Evolutionary conservation across 1,140 invertebrate genomes (phyloP).

Genomic region (Nephotettix cincticeps): DNA sequence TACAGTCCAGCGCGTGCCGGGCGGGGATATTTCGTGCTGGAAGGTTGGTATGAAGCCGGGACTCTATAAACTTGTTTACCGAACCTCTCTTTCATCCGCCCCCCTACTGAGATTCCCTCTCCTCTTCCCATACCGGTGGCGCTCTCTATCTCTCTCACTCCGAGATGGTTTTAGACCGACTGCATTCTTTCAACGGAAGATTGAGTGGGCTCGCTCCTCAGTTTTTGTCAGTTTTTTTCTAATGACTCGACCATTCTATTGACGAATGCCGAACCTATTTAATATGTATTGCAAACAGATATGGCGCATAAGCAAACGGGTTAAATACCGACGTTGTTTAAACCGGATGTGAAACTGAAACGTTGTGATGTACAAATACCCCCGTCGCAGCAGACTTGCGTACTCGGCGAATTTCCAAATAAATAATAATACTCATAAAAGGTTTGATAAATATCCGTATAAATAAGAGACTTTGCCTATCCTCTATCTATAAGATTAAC

Average conservation of each 20-base stretch:
- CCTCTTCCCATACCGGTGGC: background rate
- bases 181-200: slow-evolving; percentile 10
- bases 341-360: too few species aligned
- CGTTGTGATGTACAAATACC: too few species aligned
- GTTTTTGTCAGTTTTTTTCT: slow-evolving; percentile 6
- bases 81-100: slow-evolving; percentile 2
- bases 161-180: slow-evolving; percentile 3
- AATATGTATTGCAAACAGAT: background rate
- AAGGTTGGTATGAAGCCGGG: background rate
- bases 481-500: too few species aligned
- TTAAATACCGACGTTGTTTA: too few species aligned
- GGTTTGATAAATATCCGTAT: too few species aligned
- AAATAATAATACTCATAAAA: too few species aligned
- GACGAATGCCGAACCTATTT: background rate
- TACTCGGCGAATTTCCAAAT: too few species aligned
- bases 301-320: too few species aligned
- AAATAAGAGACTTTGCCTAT: too few species aligned
- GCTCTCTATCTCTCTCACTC: background rate
- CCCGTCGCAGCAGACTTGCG: too few species aligned
- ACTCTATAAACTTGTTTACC: slow-evolving; percentile 10
- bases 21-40: background rate
- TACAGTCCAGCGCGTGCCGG: background rate
- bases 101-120: background rate
- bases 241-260: background rate
- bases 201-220: background rate